Conservation (phyloP, 1,140 invertebrate genomes). For the Stratiolaelaps scimitus region DNA sequence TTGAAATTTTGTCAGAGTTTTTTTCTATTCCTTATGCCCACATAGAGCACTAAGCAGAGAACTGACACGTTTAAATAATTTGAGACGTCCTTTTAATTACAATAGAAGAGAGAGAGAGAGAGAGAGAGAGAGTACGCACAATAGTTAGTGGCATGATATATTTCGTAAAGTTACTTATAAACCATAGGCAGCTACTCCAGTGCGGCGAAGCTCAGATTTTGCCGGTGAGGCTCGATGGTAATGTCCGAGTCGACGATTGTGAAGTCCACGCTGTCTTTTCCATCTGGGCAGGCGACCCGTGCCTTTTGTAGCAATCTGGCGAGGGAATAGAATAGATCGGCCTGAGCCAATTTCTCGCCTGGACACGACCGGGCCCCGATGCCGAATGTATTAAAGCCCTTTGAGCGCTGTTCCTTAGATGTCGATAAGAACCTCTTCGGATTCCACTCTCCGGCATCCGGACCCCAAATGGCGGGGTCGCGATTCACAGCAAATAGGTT, state of each 20-base stretch:
- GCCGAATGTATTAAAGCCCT: not conserved
- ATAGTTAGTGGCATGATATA: too few species aligned
- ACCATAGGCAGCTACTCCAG: too few species aligned
- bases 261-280: not conserved
- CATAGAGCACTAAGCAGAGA: too few species aligned
- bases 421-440: not conserved
- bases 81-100: too few species aligned
- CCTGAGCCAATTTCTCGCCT: not conserved
- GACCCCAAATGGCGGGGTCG: not conserved
- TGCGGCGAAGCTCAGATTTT: conserved; percentile 3
- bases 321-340: not conserved
- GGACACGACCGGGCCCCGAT: conserved; percentile 1
- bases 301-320: not conserved
- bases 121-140: too few species aligned
- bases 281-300: not conserved
- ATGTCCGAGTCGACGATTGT: not conserved
- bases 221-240: not conserved
- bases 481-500: not conserved
- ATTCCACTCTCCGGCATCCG: not conserved
- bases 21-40: too few species aligned
- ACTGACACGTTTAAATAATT: too few species aligned
- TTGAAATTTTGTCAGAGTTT: too few species aligned
- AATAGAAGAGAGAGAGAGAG: too few species aligned
- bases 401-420: not conserved
- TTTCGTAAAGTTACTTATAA: too few species aligned